Percentiles rank a stretch among this genome's conserved stretches.
Conservation (phyloP, 2,113 vertebrate genomes). For the Castor canadensis region DNA sequence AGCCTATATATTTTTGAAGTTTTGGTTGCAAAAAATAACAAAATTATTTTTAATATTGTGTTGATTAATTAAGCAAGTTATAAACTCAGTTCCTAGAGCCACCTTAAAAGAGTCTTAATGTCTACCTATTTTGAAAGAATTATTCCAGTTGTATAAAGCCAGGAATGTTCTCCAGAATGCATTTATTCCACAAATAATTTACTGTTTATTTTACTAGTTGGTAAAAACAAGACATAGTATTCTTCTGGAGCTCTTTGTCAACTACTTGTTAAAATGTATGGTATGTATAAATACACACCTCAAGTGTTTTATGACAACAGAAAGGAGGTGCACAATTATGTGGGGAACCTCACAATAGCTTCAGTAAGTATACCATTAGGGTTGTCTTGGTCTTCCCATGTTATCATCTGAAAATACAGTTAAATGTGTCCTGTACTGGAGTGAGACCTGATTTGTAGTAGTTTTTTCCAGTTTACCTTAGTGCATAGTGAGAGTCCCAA, state of each 20-base stretch:
- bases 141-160: background rate
- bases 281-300: background rate
- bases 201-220: background rate
- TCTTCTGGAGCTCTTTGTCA: background rate
- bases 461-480: background rate
- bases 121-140: background rate
- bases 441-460: background rate
- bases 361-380: background rate
- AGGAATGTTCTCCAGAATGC: background rate
- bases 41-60: background rate
- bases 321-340: background rate
- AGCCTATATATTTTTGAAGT: background rate
- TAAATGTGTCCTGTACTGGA: background rate
- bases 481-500: background rate
- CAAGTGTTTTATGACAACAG: background rate
- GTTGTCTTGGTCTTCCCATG: background rate
- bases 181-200: background rate
- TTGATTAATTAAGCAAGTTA: background rate
- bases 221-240: background rate
- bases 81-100: background rate
- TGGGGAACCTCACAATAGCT: background rate
- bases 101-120: background rate
- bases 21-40: background rate
- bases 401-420: background rate
- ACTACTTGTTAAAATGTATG: background rate